Base-by-base conservation (phyloP, 2,888 invertebrate species). In the Metacarcinus magister region DNA sequence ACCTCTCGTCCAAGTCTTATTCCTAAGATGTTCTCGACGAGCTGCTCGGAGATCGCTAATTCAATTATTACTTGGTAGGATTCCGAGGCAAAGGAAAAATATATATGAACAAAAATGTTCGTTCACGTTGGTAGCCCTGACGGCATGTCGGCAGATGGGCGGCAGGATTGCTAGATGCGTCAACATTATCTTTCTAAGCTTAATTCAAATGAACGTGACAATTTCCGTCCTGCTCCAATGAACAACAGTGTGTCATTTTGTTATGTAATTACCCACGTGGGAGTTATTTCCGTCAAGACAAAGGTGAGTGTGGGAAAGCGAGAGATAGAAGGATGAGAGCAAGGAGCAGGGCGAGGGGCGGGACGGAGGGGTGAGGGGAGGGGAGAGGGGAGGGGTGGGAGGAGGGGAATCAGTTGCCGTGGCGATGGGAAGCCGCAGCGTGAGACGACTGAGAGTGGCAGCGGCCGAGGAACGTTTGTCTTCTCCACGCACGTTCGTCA, bases 81-180 rank as follows among this genome's bases (percentile, higher is more conserved):
- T 67, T 67, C 67, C 67, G 19, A 67, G n/a, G 23, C 67, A 28
- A 46, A 94, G 87, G n/a, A 94, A 89, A 89, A 23, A 67, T 16
- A 67, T 4, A 67, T 67, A 23, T 94, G 89, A 94, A 89, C 87
- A 23, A 94, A 28, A 90, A 32, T 92, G 44, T 8, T 92, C 92
- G 75, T 44, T 95, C 75, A 92, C 10, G 95, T 95, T 95, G 95
- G 95, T 46, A 95, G 46, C 95, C 91, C 95, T 95, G 95, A 43
- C 90, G 54, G 92, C 92, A 46, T 94, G 94, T 87, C 94, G 91
- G 91, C 75, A 92, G 95, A 95, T 92, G 95, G 95, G 44, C 16
- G 92, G 28, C 39, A 46, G 39, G 95, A 75, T 13, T 82, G 32
- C 82, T 82, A 82, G 82, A 82, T 82, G 19, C 82, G 82, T 23